Percentiles rank a stretch among this genome's conserved stretches.
phyloP scores from a whole-genome alignment of 2,888 invertebrate species.

The Acheta domesticus region DNA sequence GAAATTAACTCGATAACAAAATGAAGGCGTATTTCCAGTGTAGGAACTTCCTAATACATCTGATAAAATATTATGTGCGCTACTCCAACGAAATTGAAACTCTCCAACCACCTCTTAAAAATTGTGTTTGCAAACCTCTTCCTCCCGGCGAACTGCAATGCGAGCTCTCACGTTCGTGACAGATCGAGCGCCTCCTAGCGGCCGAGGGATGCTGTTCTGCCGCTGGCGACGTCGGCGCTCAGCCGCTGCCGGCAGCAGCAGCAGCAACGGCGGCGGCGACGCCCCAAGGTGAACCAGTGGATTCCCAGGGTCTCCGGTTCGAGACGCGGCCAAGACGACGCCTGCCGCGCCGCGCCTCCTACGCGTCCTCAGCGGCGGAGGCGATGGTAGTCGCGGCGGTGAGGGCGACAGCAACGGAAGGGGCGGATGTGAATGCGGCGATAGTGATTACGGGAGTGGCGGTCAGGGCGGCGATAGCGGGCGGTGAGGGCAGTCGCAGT shows the following conservation, averaged over 20 bases:
- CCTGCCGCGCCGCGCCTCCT: background rate
- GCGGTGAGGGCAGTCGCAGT: background rate
- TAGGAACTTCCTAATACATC: too few species aligned
- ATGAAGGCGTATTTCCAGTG: too few species aligned
- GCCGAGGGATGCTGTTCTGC: too few species aligned
- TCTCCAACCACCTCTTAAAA: too few species aligned
- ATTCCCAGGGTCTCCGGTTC: background rate
- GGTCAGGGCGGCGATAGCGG: background rate
- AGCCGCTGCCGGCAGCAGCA: background rate
- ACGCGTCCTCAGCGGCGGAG: background rate
- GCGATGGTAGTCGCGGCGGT: background rate
- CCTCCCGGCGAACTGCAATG: too few species aligned
- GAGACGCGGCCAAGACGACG: background rate
- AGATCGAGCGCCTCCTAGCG: too few species aligned
- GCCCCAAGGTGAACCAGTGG: background rate
- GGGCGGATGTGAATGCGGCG: background rate
- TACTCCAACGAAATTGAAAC: too few species aligned
- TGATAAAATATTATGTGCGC: too few species aligned
- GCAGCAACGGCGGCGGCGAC: background rate
- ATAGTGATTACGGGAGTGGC: background rate
- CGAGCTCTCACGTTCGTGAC: too few species aligned
- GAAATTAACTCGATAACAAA: too few species aligned
- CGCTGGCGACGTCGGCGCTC: too few species aligned
- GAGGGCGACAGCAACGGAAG: background rate
- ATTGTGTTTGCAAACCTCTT: too few species aligned